These are phyloP conservation scores for Hirtodrosophila duncani DNA, from an alignment of 2,888 invertebrate species.

Conservation along the genomic window DNA sequence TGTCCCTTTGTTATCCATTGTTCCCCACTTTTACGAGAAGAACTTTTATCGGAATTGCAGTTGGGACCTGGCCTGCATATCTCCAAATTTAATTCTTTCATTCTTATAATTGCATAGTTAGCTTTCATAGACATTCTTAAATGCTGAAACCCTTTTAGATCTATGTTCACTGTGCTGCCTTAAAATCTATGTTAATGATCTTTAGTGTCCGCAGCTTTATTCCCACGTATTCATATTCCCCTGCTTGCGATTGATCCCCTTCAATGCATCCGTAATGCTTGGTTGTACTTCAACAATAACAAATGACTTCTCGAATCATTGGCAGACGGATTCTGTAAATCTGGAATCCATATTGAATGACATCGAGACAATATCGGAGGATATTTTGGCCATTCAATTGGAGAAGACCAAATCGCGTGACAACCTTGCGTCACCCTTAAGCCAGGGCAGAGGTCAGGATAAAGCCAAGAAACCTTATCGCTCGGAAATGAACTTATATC, in stretches of 20 bases:
- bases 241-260: neutral
- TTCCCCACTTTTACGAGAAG: no score
- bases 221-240: neutral
- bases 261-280: no score
- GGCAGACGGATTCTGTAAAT: slow-evolving; percentile 81
- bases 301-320: neutral
- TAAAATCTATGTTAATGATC: neutral
- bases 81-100: no score
- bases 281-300: neutral
- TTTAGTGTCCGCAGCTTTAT: neutral
- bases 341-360: slow-evolving; percentile 85
- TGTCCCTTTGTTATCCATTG: no score
- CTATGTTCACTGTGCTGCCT: no score
- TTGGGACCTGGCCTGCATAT: no score
- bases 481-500: slow-evolving; percentile 78
- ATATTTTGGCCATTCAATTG: slow-evolving; percentile 76
- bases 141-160: no score
- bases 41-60: no score
- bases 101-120: no score
- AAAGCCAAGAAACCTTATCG: slow-evolving; percentile 76
- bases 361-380: slow-evolving; percentile 81
- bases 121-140: no score
- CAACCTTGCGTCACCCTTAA: slow-evolving; percentile 37
- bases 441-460: slow-evolving; percentile 33
- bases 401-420: slow-evolving; percentile 73